Conservation (phyloP, 2,797 vertebrate species). For the Carduelis carduelis region DNA sequence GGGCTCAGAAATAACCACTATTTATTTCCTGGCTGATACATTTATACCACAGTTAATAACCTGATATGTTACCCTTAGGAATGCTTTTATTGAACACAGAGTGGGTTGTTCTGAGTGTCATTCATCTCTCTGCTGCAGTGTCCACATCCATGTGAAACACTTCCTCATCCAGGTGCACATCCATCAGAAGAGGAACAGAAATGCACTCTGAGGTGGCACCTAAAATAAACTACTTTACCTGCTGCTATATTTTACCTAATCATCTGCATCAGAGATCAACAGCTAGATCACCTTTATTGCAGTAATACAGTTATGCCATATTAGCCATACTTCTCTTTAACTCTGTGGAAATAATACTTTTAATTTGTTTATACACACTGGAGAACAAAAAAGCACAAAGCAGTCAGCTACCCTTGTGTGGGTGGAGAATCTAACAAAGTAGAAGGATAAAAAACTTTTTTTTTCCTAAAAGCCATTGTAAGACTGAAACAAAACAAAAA, state of each 20-base stretch:
- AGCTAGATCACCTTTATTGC: background rate
- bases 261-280: background rate
- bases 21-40: background rate
- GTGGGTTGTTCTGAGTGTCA: background rate
- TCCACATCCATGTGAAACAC: background rate
- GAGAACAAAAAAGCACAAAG: background rate
- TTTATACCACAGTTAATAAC: background rate
- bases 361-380: background rate
- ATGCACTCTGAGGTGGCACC: background rate
- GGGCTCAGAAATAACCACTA: background rate
- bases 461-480: fast-evolving
- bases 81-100: background rate
- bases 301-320: background rate
- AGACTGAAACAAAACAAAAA: background rate
- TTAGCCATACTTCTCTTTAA: background rate
- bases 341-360: background rate
- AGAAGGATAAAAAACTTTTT: background rate
- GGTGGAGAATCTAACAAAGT: background rate
- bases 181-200: background rate
- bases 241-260: background rate
- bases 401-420: background rate
- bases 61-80: background rate
- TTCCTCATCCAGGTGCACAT: background rate
- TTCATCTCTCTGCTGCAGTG: background rate
- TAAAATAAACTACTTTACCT: background rate